Percentiles rank a stretch among this genome's conserved stretches.
These are phyloP conservation scores for Hippoglossus hippoglossus DNA, from an alignment of 2,797 vertebrate genomes.

Conservation along the genomic window DNA sequence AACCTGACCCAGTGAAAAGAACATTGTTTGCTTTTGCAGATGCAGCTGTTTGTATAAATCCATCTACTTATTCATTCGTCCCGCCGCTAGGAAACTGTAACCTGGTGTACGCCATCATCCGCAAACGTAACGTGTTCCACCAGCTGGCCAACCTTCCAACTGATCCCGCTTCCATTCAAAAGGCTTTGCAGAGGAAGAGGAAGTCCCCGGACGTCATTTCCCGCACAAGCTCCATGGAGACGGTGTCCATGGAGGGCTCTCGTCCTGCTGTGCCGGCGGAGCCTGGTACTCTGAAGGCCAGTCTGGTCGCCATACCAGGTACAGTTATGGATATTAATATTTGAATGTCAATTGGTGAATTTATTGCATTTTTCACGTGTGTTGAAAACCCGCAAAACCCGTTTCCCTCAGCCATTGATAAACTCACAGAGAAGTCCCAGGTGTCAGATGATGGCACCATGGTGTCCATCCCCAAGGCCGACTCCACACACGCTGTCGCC, in stretches of 20 bases:
- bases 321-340: neutral
- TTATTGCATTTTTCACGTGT: neutral
- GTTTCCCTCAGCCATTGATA: constrained; percentile 89
- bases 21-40: neutral
- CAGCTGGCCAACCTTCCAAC: constrained; percentile 95
- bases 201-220: constrained; percentile 90
- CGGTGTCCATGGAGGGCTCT: constrained; percentile 95
- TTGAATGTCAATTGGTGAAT: too few relatives aligned
- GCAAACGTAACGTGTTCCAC: constrained; percentile 95
- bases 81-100: constrained; percentile 83
- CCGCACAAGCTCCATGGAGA: constrained; percentile 94
- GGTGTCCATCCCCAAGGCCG: constrained; percentile 87
- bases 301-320: constrained; percentile 96
- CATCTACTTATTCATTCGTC: neutral
- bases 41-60: neutral
- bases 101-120: constrained; percentile 97
- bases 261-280: constrained; percentile 93
- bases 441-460: constrained; percentile 97
- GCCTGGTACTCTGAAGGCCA: constrained; percentile 94
- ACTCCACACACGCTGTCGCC: constrained; percentile 64
- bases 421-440: constrained; percentile 97
- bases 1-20: neutral
- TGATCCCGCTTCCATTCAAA: constrained; percentile 90
- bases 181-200: constrained; percentile 92
- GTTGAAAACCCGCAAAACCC: too few relatives aligned